A percentile compares a stretch with the other conserved stretches of the same genome.
These are phyloP conservation scores for Mizuhopecten yessoensis DNA, from an alignment of 1,140 invertebrate genomes.

Conservation along the genomic window DNA sequence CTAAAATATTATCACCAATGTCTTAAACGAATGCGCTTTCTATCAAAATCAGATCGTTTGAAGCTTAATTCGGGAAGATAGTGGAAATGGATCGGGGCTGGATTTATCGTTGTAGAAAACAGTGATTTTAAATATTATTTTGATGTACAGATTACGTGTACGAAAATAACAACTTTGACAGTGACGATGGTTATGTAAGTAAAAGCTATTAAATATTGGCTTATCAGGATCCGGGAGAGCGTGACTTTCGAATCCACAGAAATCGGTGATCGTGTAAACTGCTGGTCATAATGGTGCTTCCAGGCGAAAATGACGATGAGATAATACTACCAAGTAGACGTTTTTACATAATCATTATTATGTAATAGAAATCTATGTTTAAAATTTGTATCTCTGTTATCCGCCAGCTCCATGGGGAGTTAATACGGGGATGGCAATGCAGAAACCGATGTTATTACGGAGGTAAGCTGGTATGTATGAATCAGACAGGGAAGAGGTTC, in stretches of 20 bases:
- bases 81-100: not conserved
- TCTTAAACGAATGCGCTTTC: not conserved
- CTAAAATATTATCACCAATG: conserved; percentile 2
- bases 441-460: not conserved
- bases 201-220: conserved; percentile 18
- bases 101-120: conserved; percentile 39
- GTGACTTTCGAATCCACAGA: not conserved
- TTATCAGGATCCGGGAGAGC: not conserved
- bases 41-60: conserved; percentile 27
- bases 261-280: not conserved
- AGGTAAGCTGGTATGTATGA: not conserved
- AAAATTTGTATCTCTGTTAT: not conserved
- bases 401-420: not conserved
- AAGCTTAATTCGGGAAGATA: not conserved
- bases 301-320: not conserved
- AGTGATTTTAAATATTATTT: not conserved
- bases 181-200: not conserved
- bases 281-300: not conserved
- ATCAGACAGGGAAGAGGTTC: conserved; percentile 10
- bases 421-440: not conserved
- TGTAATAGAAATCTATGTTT: conserved; percentile 17
- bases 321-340: not conserved
- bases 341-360: not conserved
- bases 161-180: not conserved
- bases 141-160: not conserved